Percentiles rank a stretch among this genome's conserved stretches.
phyloP scores from a whole-genome alignment of 2,888 invertebrate species.

The Isoperla grammatica region DNA sequence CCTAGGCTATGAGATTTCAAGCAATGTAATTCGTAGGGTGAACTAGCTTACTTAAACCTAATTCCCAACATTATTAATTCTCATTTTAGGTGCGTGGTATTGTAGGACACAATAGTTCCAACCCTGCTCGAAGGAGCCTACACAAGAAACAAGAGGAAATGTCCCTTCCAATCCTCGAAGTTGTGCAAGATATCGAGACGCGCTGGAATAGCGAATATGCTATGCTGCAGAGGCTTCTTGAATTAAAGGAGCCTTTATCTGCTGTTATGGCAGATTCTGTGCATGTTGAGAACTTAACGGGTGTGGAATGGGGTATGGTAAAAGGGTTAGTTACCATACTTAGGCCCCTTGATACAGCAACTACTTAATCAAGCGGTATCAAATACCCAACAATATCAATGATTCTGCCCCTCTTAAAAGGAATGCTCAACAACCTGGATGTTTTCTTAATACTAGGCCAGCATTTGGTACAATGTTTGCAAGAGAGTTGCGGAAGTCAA shows the following conservation, averaged over 20 bases:
- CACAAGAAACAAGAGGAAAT: not conserved
- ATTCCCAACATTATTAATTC: not conserved
- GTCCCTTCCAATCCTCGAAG: not conserved
- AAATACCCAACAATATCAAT: constrained; percentile 2
- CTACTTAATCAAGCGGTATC: not conserved
- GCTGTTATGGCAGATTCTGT: not conserved
- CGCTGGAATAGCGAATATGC: constrained; percentile 11
- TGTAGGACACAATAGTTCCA: constrained; percentile 5
- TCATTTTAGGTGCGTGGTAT: constrained; percentile 1
- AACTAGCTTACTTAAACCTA: not conserved
- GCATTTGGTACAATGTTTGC: not conserved
- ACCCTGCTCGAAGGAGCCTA: constrained; percentile 4
- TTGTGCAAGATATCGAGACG: constrained; percentile 5
- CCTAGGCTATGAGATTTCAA: too few relatives aligned
- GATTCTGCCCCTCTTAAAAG: not conserved
- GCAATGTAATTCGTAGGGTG: too few relatives aligned
- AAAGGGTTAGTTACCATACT: not conserved
- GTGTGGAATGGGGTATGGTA: not conserved
- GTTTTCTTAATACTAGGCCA: not conserved
- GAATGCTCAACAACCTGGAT: not conserved
- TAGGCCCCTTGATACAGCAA: not conserved
- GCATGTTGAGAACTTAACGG: not conserved
- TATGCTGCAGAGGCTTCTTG: constrained; percentile 1
- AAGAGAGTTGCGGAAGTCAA: not conserved
- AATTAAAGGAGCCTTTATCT: not conserved